Evolutionary conservation across 2,113 vertebrate genomes (phyloP), one percentile per base, ranked within the genome.

Genomic region (Phrynocephalus versicolor): DNA sequence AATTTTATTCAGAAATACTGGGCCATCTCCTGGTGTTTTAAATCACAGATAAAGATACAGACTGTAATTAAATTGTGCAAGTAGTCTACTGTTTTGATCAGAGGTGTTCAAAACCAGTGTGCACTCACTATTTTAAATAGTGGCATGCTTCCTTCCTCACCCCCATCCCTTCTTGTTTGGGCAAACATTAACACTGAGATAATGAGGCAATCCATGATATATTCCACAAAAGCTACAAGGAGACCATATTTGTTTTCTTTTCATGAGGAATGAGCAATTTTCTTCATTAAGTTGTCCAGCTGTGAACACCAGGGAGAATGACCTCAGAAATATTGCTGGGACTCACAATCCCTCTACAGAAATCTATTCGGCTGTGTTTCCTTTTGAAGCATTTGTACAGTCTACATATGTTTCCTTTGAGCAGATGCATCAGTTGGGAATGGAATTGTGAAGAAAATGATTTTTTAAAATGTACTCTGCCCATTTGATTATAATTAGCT

Each of bases 401-500:
- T 64, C 88, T 84, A 93, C 78, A 89, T 64, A 86, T 82, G 25
- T 70, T 87, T 90, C 39, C 21, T 88, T 87, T 35, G 69, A 79
- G 39, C 70, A 91, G 78, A 93, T 84, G n/a, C 21, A 88, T 83
- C 77, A 81, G 82, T 85, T 51, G 19, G 33, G 25, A 93, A 88
- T 37, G 88, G 0, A 83, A 85, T 37, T 1, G 2, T 69, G 83
- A 94, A 83, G 6, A 88, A 90, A 87, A 75, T 51, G 83, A 77
- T 87, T 90, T 87, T 90, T 91, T 72, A 79, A 85, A 85, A 89
- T 83, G 35, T 69, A 89, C 78, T 87, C 10, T 92, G 82, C 67
- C 13, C 94, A 89, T 92, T 74, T 92, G 92, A 91, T 93, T 95
- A 94, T 90, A 92, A 94, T 95, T 96, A 89, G 91, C 88, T 65